These are phyloP conservation scores for Cygnus olor DNA, from an alignment of 2,797 vertebrate species.

Conservation along the genomic window DNA sequence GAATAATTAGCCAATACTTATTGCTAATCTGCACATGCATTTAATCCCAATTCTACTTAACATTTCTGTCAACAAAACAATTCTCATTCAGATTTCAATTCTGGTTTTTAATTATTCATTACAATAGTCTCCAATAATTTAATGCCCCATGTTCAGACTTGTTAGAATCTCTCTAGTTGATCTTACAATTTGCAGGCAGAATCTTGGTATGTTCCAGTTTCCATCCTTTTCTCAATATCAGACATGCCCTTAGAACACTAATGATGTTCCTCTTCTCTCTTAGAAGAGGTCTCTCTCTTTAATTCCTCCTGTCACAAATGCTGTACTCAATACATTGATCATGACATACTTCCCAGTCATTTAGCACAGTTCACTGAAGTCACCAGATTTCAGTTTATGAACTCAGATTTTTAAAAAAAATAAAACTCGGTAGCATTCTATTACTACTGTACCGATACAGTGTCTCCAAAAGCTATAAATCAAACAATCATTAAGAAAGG, in stretches of 20 bases:
- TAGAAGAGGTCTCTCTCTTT: not conserved
- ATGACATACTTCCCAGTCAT: slow-evolving; percentile 8
- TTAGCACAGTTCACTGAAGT: slow-evolving; percentile 9
- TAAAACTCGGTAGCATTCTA: not conserved
- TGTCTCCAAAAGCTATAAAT: not conserved
- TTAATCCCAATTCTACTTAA: not conserved
- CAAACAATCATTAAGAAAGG: not conserved
- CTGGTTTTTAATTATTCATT: not conserved
- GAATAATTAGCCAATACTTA: not conserved
- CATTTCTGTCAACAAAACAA: slow-evolving; percentile 14
- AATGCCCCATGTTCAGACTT: not conserved
- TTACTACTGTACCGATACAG: not conserved
- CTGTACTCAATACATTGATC: not conserved
- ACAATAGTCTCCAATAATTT: not conserved
- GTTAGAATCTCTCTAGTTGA: not conserved
- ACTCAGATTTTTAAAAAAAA: not conserved
- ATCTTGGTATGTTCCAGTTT: not conserved
- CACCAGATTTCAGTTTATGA: not conserved
- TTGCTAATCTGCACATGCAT: not conserved
- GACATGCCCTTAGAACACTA: not conserved
- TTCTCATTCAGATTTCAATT: not conserved
- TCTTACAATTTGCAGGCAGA: slow-evolving; percentile 2
- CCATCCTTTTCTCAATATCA: not conserved
- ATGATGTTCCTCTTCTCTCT: not conserved
- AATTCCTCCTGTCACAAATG: slow-evolving; percentile 6